A percentile compares a stretch with the other conserved stretches of the same genome.
Conservation (phyloP, 2,113 vertebrate genomes). For the Dissostichus mawsoni region DNA sequence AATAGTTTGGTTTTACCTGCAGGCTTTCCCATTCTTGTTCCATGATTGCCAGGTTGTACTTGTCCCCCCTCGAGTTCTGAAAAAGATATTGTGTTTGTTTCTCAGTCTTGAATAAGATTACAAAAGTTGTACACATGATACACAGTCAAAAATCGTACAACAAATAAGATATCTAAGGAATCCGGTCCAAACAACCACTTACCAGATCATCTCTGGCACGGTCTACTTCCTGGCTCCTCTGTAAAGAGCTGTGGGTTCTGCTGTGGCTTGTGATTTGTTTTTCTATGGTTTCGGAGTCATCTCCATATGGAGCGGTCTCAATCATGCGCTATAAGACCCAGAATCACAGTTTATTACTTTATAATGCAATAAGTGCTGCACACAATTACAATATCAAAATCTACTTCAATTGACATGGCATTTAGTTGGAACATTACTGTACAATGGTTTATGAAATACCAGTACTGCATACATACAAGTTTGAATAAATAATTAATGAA, state of each 20-base stretch:
- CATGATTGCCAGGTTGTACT: conserved; percentile 85
- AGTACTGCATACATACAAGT: not conserved
- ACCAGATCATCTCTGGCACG: conserved; percentile 91
- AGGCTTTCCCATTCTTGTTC: conserved; percentile 93
- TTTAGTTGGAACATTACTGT: not conserved
- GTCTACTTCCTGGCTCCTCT: conserved; percentile 89
- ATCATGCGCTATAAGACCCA: conserved; percentile 86
- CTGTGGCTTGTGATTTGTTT: conserved; percentile 90
- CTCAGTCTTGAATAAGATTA: not conserved
- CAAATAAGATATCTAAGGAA: not conserved
- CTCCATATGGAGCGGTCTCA: conserved; percentile 90
- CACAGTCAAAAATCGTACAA: not conserved
- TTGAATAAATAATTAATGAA: not conserved
- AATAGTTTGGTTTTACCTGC: conserved; percentile 84
- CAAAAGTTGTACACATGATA: not conserved
- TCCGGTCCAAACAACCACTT: conserved; percentile 25
- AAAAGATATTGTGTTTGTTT: not conserved
- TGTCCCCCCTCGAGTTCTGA: conserved; percentile 81
- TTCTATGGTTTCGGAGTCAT: conserved; percentile 88
- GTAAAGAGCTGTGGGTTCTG: conserved; percentile 88
- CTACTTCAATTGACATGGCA: not conserved
- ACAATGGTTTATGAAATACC: not conserved
- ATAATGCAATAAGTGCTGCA: not conserved
- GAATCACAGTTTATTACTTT: conserved; percentile 4
- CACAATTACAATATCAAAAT: not conserved